A percentile compares a stretch with the other conserved stretches of the same genome.
These are phyloP conservation scores for Tetragonula carbonaria DNA, from an alignment of 2,888 invertebrate genomes.

Conservation along the genomic window DNA sequence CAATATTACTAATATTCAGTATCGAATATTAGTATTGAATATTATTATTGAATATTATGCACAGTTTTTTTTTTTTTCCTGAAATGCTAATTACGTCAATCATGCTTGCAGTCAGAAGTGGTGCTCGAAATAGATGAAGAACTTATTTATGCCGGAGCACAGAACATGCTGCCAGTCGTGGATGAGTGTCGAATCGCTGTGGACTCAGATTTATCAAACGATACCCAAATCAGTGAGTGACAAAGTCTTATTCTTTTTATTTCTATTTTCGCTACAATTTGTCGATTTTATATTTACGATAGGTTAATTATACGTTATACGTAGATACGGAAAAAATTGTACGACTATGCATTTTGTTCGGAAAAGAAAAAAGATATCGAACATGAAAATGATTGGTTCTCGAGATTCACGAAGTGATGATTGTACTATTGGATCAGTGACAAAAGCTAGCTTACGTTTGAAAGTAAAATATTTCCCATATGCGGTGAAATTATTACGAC, in stretches of 20 bases:
- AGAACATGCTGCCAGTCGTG: conserved; percentile 2
- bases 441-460: no score
- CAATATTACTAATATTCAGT: no score
- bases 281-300: background rate
- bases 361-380: background rate
- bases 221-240: conserved; percentile 42
- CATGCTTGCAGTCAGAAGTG: conserved; percentile 63
- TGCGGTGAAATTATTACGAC: no score
- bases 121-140: conserved; percentile 57
- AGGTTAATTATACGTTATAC: background rate
- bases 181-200: conserved; percentile 59
- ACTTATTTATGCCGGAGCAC: background rate
- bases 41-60: background rate
- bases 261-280: background rate
- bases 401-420: background rate
- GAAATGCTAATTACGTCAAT: background rate
- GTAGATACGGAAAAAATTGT: background rate
- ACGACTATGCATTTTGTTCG: no score
- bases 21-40: background rate
- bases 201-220: conserved; percentile 11
- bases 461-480: no score
- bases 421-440: no score
- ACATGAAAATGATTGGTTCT: background rate
- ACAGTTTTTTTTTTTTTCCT: no score
- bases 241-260: background rate